Conservation (phyloP, 2,797 vertebrate species). For the Characodon lateralis region DNA sequence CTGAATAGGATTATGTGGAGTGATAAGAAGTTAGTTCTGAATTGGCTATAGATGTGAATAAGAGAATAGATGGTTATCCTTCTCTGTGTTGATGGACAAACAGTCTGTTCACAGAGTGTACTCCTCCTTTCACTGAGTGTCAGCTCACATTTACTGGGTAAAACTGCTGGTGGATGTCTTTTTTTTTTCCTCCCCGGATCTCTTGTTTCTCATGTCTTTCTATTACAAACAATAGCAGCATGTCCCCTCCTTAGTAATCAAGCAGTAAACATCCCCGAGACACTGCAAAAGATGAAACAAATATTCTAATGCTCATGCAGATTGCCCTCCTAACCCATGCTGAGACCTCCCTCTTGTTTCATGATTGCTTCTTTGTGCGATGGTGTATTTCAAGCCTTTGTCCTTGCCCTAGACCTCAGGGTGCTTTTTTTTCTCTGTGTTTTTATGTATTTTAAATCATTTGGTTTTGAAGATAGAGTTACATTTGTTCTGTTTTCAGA, state of each 20-base stretch:
- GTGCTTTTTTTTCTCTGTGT: conserved; percentile 8
- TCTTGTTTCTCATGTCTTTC: conserved; percentile 18
- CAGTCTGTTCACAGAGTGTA: neutral
- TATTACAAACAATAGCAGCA: conserved; percentile 35
- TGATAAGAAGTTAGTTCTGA: neutral
- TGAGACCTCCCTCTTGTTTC: conserved; percentile 25
- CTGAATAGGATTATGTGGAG: neutral
- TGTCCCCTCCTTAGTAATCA: conserved; percentile 40
- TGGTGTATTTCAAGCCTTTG: conserved; percentile 31
- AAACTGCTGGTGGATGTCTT: neutral
- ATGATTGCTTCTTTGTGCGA: conserved; percentile 46
- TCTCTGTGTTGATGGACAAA: neutral
- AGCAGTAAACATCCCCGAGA: conserved; percentile 48
- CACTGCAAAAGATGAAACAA: conserved; percentile 53
- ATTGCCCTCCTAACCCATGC: conserved; percentile 38
- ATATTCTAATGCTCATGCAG: conserved; percentile 51
- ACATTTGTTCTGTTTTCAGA: neutral
- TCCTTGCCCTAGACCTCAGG: conserved; percentile 28
- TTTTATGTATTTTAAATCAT: conserved; percentile 21
- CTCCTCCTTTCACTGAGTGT: neutral
- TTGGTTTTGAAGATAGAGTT: conserved; percentile 4
- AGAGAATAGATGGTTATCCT: neutral
- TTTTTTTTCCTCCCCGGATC: conserved; percentile 1
- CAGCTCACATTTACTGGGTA: neutral
- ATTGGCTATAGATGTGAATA: neutral